Evolutionary conservation across 2,888 invertebrate genomes (phyloP), one percentile per base, ranked within the genome.

Genomic region (Lutraria lutraria): DNA sequence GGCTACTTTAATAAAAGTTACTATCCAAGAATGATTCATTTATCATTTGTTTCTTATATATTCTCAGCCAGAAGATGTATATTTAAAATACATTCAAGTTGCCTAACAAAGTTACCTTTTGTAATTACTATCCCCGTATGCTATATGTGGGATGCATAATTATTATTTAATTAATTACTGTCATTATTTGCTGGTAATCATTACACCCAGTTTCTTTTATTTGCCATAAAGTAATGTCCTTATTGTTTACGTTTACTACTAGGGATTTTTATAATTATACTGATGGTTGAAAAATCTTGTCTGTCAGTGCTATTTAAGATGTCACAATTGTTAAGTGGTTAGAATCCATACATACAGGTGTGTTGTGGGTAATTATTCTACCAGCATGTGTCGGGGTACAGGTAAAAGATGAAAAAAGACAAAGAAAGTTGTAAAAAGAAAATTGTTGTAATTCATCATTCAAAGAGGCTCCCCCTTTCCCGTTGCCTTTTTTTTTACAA

Each of bases 241-340:
- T 43, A 8, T 8, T 43, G 43, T 43, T 43, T n/a, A n/a, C n/a
- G n/a, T n/a, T 8, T 2, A 19, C 12, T 68, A 68, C 63, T 6
- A 25, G 63, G 60, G 10, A n/a, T 8, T 31, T 54, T 54, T 81
- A 31, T n/a, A n/a, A n/a, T n/a, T 81, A 25, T 81, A 31, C 25
- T 29, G 31, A 54, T 83, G 60, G 63, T 83, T 13, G 13, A 63
- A 83, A 83, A 54, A 83, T 63, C 25, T n/a, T n/a, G n/a, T 60
- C 34, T 53, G 34, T 60, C 34, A 25, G 34, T 83, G 60, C 83
- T 34, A 31, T 83, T n/a, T 83, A 29, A 83, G 83, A 63, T 60
- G 83, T 56, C 83, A 83, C 56, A 68, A 68, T 68, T 25, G 25
- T 68, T 68, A 68, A 68, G 63, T 68, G 63, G 63, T 25, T 68